These are phyloP conservation scores for Leptodactylus fuscus DNA, from an alignment of 2,113 vertebrate genomes.

Conservation along the genomic window DNA sequence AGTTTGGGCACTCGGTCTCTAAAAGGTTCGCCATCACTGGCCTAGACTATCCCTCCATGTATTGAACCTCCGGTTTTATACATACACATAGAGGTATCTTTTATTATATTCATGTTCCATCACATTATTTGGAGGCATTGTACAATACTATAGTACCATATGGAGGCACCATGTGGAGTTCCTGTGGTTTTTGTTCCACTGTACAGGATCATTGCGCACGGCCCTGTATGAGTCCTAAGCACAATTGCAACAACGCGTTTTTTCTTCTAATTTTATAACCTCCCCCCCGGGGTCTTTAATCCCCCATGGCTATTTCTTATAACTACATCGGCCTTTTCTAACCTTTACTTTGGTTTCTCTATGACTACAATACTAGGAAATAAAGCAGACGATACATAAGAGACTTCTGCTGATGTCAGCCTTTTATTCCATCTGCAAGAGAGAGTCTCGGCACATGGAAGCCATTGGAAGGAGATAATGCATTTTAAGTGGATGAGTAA, in stretches of 20 bases:
- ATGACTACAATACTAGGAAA: neutral
- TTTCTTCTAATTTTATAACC: no score
- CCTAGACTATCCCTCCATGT: no score
- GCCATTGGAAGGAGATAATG: conserved; percentile 12
- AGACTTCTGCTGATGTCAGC: neutral
- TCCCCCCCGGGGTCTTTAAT: neutral
- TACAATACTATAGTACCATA: neutral
- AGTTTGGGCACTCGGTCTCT: no score
- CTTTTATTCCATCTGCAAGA: conserved; percentile 11
- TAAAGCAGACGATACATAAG: neutral
- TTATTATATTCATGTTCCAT: no score
- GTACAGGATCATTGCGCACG: neutral
- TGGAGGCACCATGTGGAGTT: neutral
- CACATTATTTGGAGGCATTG: neutral
- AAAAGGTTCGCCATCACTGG: no score
- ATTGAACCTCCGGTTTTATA: no score
- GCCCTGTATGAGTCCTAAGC: no score
- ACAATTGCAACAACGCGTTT: no score
- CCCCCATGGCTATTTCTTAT: neutral
- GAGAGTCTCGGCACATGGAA: conserved; percentile 13
- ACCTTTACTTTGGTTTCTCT: neutral
- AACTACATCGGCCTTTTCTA: neutral
- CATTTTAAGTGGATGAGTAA: conserved; percentile 30
- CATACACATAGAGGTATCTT: no score
- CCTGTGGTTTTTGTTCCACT: neutral